Percentiles rank a stretch among this genome's conserved stretches.
Conservation (phyloP, 1,140 invertebrate species). For the Trinorchestia longiramus region DNA sequence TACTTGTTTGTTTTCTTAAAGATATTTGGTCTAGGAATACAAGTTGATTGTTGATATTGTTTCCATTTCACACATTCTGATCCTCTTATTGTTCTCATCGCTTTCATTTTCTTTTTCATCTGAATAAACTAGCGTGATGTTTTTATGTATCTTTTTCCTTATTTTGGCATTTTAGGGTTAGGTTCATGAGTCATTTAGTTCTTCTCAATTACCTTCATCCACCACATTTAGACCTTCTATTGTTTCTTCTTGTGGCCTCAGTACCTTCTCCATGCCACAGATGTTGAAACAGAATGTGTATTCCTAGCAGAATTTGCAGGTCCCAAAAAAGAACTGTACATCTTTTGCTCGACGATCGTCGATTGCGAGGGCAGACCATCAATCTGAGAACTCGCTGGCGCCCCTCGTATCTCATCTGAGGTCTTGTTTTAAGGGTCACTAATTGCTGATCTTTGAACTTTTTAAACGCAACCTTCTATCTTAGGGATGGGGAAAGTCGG, state of each 20-base stretch:
- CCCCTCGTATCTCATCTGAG: background rate
- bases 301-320: background rate
- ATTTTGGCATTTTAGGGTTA: background rate
- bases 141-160: too few species aligned
- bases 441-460: slow-evolving; percentile 50
- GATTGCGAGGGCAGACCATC: background rate
- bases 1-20: background rate
- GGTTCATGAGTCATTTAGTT: too few species aligned
- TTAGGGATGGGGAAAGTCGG: slow-evolving; percentile 24
- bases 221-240: background rate
- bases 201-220: background rate
- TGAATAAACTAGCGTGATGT: background rate
- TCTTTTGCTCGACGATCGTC: background rate
- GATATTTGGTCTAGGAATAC: background rate
- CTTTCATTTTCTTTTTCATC: background rate
- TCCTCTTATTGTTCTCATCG: background rate
- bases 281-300: background rate
- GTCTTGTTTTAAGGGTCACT: slow-evolving; percentile 34
- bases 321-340: background rate
- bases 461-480: slow-evolving; percentile 2
- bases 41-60: background rate
- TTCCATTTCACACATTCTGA: background rate
- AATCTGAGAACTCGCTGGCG: background rate
- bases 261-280: background rate
- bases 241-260: background rate